Evolutionary conservation across 1,140 invertebrate species (phyloP).

Genomic region (Lepeophtheirus salmonis): DNA sequence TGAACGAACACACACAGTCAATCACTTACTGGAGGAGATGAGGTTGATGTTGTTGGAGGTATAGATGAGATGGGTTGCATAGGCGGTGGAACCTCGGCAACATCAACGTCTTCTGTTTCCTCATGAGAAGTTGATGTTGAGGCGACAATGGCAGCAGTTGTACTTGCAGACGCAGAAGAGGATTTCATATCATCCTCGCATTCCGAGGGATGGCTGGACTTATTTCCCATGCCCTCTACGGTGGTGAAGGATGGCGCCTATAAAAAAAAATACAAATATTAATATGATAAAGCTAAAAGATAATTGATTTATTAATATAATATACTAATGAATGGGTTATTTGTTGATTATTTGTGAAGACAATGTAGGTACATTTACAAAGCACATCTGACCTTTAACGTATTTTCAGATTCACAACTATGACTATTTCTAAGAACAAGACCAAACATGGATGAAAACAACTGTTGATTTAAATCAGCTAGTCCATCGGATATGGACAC

Average conservation of each 20-base stretch:
- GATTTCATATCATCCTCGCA: background rate
- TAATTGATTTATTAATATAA: too few species aligned
- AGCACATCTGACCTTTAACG: too few species aligned
- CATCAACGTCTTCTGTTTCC: conserved; percentile 49
- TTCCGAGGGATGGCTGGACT: background rate
- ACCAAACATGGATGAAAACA: background rate
- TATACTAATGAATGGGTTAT: too few species aligned
- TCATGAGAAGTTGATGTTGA: conserved; percentile 30
- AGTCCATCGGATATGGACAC: background rate
- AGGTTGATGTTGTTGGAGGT: conserved; percentile 1
- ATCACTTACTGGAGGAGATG: background rate
- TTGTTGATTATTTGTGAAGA: too few species aligned
- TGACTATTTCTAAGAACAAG: background rate
- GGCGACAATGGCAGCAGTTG: background rate
- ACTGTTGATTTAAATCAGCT: background rate
- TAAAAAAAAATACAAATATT: background rate
- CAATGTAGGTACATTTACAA: too few species aligned
- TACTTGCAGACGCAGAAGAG: conserved; percentile 10
- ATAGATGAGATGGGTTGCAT: conserved; percentile 68
- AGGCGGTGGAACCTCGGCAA: conserved; percentile 72
- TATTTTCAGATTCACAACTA: too few species aligned
- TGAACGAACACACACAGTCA: background rate
- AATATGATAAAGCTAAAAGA: background rate
- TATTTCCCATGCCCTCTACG: background rate
- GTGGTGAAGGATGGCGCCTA: conserved; percentile 16